Evolutionary conservation across 2,888 invertebrate genomes (phyloP).

Genomic region (Cephonodes hylas): DNA sequence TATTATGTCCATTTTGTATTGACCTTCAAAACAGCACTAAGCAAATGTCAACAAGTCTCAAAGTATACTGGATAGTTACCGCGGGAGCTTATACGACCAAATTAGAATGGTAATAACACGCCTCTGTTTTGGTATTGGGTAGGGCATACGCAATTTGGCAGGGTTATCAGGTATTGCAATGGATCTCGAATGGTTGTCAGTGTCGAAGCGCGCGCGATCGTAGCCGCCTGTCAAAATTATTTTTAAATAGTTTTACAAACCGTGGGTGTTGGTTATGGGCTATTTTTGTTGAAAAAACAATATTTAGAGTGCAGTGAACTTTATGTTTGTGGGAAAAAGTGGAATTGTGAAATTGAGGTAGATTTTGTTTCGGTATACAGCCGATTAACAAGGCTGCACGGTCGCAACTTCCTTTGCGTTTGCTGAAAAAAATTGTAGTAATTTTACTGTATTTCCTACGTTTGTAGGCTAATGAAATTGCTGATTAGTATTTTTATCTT

Average conservation of each 20-base stretch:
- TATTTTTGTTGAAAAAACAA: constrained; percentile 55
- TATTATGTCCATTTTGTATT: constrained; percentile 14
- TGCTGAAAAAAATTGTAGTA: background rate
- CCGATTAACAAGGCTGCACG: background rate
- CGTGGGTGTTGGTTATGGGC: constrained; percentile 46
- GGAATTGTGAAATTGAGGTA: constrained; percentile 21
- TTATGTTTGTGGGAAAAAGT: constrained; percentile 36
- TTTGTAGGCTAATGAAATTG: too few relatives aligned
- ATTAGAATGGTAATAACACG: background rate
- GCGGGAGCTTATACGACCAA: constrained; percentile 2
- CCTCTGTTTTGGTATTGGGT: background rate
- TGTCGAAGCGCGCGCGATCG: constrained; percentile 59
- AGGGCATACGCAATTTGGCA: background rate
- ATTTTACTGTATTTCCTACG: background rate
- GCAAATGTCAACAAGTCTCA: background rate
- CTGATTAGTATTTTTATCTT: background rate
- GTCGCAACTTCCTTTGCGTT: background rate
- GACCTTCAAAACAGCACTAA: background rate
- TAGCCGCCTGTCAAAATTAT: constrained; percentile 43
- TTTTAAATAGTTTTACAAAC: constrained; percentile 44
- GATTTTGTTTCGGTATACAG: too few relatives aligned
- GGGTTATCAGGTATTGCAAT: background rate
- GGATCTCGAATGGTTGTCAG: constrained; percentile 41
- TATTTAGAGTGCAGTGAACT: constrained; percentile 70
- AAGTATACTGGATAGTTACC: background rate